A percentile compares a stretch with the other conserved stretches of the same genome.
These are phyloP conservation scores for Aplodontia rufa DNA, from an alignment of 2,113 vertebrate species.

Conservation along the genomic window DNA sequence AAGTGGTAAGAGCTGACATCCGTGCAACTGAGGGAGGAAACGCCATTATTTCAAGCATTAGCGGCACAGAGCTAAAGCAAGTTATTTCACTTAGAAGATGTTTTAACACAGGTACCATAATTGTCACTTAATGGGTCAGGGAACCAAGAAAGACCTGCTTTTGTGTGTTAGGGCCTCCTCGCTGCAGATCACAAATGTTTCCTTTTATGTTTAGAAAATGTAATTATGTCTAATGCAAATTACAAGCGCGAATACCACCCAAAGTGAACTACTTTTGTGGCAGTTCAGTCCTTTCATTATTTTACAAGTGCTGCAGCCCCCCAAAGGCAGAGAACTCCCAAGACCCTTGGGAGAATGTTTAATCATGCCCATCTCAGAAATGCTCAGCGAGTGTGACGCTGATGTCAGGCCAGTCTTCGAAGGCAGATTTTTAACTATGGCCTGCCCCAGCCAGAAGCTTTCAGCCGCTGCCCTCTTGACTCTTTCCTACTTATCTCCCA, in stretches of 20 bases:
- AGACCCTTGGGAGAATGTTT: background rate
- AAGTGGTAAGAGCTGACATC: constrained; percentile 60
- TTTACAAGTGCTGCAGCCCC: constrained; percentile 67
- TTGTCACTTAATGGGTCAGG: constrained; percentile 84
- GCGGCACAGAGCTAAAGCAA: constrained; percentile 75
- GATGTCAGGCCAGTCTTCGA: background rate
- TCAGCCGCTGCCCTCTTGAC: background rate
- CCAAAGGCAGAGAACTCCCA: constrained; percentile 69
- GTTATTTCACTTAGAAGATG: constrained; percentile 81
- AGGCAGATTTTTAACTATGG: background rate
- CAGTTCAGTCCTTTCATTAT: constrained; percentile 70
- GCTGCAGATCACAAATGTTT: constrained; percentile 82
- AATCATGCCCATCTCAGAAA: background rate
- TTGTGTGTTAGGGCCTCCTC: constrained; percentile 61
- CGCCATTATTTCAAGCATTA: constrained; percentile 79
- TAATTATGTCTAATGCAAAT: constrained; percentile 82
- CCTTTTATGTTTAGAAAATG: constrained; percentile 83
- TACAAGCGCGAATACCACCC: constrained; percentile 75
- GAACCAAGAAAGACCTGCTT: constrained; percentile 84
- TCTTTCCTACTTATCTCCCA: background rate
- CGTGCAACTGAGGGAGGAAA: background rate
- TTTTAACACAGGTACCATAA: constrained; percentile 83
- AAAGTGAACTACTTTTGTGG: constrained; percentile 67
- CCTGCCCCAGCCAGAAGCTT: background rate
- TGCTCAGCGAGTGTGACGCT: background rate